A percentile compares a stretch with the other conserved stretches of the same genome.
Evolutionary conservation across 2,797 vertebrate genomes (phyloP).

Genomic region (Nyctibius grandis): DNA sequence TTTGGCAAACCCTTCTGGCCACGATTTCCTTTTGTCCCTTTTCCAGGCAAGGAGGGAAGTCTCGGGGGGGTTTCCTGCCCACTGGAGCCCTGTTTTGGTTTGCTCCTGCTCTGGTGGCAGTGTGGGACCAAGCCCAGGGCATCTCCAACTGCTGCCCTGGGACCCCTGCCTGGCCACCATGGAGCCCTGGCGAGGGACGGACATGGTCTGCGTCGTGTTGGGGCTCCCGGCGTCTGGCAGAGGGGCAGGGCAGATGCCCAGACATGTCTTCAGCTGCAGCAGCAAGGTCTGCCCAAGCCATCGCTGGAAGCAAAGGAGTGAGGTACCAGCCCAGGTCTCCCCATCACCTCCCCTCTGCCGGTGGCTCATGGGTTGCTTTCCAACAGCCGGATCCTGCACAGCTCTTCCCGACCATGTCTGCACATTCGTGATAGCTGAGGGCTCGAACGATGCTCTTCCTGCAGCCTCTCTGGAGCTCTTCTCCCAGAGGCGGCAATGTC

Average conservation of each 20-base stretch:
- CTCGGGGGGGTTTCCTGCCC: fast-evolving
- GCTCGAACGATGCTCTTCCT: not conserved
- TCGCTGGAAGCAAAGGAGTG: fast-evolving
- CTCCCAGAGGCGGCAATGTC: fast-evolving
- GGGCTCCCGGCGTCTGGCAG: not conserved
- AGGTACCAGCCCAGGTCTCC: not conserved
- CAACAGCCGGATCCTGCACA: not conserved
- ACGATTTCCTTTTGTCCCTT: not conserved
- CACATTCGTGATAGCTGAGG: not conserved
- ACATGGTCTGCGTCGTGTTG: fast-evolving
- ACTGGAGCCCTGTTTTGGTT: not conserved
- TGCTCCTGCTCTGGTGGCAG: not conserved
- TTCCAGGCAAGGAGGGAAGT: not conserved
- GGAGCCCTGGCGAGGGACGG: not conserved
- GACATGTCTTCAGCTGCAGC: not conserved
- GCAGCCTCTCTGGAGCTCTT: not conserved
- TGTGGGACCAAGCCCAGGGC: not conserved
- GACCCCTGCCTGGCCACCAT: not conserved
- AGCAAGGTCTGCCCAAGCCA: not conserved
- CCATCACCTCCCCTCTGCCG: not conserved
- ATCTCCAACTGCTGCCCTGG: not conserved
- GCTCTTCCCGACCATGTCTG: not conserved
- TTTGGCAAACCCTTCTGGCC: not conserved
- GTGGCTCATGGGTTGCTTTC: not conserved
- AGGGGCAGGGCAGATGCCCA: not conserved